These are phyloP conservation scores for Huso huso DNA, from an alignment of 2,797 vertebrate genomes.

Conservation along the genomic window DNA sequence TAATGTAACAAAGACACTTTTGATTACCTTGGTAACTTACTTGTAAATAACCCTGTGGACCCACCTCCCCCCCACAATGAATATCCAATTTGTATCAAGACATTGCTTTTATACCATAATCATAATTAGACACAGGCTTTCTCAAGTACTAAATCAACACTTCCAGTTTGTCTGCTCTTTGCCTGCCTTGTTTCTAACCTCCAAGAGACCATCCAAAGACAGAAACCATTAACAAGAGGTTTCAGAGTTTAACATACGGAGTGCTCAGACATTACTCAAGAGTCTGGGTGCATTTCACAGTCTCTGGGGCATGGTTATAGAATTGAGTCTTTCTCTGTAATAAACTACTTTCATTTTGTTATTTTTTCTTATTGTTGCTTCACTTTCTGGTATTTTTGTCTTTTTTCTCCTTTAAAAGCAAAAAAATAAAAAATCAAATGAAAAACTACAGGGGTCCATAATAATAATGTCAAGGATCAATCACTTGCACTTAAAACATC, in stretches of 20 bases:
- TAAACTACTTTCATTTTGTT: too few relatives aligned
- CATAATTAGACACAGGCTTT: conserved; percentile 16
- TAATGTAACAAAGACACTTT: conserved; percentile 6
- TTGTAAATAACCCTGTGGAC: neutral
- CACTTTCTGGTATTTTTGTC: too few relatives aligned
- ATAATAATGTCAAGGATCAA: too few relatives aligned
- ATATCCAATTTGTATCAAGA: conserved; percentile 12
- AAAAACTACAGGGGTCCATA: too few relatives aligned
- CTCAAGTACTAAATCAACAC: conserved; percentile 10
- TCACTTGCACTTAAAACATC: too few relatives aligned
- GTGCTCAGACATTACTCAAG: neutral
- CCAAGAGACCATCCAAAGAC: neutral
- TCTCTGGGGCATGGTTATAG: too few relatives aligned
- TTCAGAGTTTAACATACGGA: neutral
- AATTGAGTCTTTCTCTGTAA: too few relatives aligned
- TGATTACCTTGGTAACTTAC: neutral
- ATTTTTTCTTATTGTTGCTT: too few relatives aligned
- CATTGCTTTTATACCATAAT: conserved; percentile 9
- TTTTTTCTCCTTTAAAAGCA: too few relatives aligned
- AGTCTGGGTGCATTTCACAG: neutral
- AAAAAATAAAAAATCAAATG: too few relatives aligned
- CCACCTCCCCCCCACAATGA: too few relatives aligned
- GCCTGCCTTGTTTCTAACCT: neutral
- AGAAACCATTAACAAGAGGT: neutral
- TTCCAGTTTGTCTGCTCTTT: neutral